Evolutionary conservation across 1,140 invertebrate species (phyloP), one percentile per base, ranked within the genome.

Genomic region (Helicorthomorpha holstii): DNA sequence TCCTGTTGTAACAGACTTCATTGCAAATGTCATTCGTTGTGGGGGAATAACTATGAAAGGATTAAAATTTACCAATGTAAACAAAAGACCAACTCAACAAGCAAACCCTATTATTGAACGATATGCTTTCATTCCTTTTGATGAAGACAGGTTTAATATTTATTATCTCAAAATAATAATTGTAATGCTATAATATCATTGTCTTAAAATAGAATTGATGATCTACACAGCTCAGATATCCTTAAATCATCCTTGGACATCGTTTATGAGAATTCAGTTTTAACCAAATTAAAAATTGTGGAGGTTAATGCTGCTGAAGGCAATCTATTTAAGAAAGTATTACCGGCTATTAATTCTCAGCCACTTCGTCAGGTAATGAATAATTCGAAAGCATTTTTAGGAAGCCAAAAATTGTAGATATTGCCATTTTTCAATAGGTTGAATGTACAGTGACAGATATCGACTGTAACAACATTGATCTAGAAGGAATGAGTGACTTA

Each of bases 21-120:
- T 85, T 50, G 75, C 88, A 23, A 79, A 81, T 61, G 75, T 84
- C 1, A 78, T 85, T 24, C 77, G 81, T 61, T 80, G 84, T 43
- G 89, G 85, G 7, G 91, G 91, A 38, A 75, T 96, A 27, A 86
- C 93, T 68, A 70, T 96, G 10, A 77, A 85, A 59, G 91, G 90
- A 42, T 74, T 97, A 61, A 94, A 94, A 67, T 82, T 86, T 0
- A 86, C 83, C 56, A 69, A 93, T 14, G 88, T 92, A 1, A 88
- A 89, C 24, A 75, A 85, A 53, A 77, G 87, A 54, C 65, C 61
- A 49, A 61, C 59, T 19, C 64, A 72, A 14, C 87, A 91, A 65
- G 65, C 78, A 21, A 56, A 78, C 10, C 91, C 87, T 3, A 81
- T 81, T 56, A 66, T 87, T 12, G 91, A 93, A 67, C 78, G 79